Base-by-base conservation (phyloP, 1,140 invertebrate species). In the Drosophila ananassae region DNA sequence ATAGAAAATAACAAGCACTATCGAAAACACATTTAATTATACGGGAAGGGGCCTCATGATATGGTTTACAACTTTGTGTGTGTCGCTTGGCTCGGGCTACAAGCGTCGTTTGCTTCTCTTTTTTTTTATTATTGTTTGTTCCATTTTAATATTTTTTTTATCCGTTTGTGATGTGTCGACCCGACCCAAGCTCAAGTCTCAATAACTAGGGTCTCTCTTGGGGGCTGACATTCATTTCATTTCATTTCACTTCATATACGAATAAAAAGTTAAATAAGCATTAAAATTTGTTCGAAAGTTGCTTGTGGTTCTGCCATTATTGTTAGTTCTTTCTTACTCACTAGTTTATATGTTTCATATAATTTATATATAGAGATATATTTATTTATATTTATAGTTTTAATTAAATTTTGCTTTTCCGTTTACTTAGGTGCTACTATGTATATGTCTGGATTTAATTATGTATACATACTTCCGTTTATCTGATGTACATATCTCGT, bases 271-370 rank as follows among this genome's bases (percentile, higher is more conserved):
- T 98, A 98, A 91, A 99, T 97, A 54, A 94, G 82, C 71, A 95
- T 94, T 94, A 95, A 98, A 0, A 98, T 99, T 93, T 99, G 98
- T 50, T 98, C 97, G 53, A 99, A 92, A 52, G 99, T 94, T 61
- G 96, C 97, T 30, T 98, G 98, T 50, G 99, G 98, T 90, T 44
- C 96, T 96, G 52, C 94, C 97, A 89, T 95, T 95, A 0, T 94
- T 95, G 30, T 92, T 92, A 51, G 95, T 94, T 7, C 96, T 96
- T 91, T 95, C 80, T 84, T 83, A 84, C 10, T 97, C 94, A 85
- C 96, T 98, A 82, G 9, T 74, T 73, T 94, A 95, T 17, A 99
- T 92, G 90, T 96, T 96, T 74, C 96, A 83, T 64, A 74, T 85
- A 79, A 77, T 82, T 80, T 77, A 84, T 68, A 84, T 68, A 77